A percentile compares a stretch with the other conserved stretches of the same genome.
Conservation (phyloP, 92 coral and sea anemone genomes). For the Zoanthus sansibaricus region DNA sequence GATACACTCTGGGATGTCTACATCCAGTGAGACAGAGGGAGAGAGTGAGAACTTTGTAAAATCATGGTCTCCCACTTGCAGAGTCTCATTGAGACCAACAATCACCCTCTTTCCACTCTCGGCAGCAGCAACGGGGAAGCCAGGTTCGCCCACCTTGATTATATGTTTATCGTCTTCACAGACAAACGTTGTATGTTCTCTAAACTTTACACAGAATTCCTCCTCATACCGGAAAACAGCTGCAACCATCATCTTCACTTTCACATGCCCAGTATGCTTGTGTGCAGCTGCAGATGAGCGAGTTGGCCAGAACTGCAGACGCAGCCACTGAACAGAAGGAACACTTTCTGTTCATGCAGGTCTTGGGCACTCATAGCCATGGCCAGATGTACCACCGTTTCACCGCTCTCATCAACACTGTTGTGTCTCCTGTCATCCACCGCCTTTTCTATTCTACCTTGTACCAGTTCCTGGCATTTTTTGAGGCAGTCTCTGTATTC, state of each 20-base stretch:
- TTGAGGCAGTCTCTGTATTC: constrained; percentile 46
- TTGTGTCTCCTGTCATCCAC: no score
- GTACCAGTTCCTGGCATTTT: constrained; percentile 55
- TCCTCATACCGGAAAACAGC: constrained; percentile 62
- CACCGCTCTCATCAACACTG: no score
- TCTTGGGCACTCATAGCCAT: no score
- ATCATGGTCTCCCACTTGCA: no score
- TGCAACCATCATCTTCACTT: constrained; percentile 69
- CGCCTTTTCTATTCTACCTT: no score
- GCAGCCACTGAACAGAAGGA: constrained; percentile 68
- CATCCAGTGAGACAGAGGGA: no score
- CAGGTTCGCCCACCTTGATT: constrained; percentile 74
- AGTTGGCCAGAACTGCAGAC: constrained; percentile 70
- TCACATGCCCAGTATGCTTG: constrained; percentile 61
- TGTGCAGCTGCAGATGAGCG: constrained; percentile 66
- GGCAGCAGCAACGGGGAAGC: constrained; percentile 71
- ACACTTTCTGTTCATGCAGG: no score
- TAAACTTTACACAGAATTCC: constrained; percentile 55
- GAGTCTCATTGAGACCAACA: constrained; percentile 66
- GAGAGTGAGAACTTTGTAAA: no score
- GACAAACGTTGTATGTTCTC: constrained; percentile 63
- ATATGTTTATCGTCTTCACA: constrained; percentile 79
- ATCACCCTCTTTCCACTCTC: constrained; percentile 68
- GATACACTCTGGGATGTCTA: constrained; percentile 40
- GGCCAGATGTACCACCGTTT: no score